Conservation (phyloP, 2,888 invertebrate species). For the Yponomeuta plumbellus region DNA sequence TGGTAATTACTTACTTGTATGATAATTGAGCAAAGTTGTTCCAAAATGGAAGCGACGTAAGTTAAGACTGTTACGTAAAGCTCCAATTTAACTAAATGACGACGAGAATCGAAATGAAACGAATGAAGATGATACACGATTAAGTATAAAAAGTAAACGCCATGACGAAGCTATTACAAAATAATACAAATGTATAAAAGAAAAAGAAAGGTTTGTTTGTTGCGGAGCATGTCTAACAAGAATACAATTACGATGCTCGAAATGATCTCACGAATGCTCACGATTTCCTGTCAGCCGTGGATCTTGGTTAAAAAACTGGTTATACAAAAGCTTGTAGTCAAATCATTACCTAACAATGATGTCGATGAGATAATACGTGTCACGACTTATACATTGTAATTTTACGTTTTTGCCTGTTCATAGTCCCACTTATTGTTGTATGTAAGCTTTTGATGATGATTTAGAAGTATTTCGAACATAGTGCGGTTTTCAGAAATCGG, state of each 20-base stretch:
- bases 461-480: not conserved
- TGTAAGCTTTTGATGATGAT: not conserved
- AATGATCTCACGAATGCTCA: not conserved
- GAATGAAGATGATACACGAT: not conserved
- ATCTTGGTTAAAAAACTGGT: conserved; percentile 6
- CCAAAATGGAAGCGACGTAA: not conserved
- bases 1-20: not conserved
- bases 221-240: not conserved
- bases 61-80: not conserved
- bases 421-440: not conserved
- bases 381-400: not conserved
- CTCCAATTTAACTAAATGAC: not conserved
- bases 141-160: not conserved
- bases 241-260: not conserved
- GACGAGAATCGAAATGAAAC: not conserved
- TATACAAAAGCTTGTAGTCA: conserved; percentile 3
- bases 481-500: not conserved
- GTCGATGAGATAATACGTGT: conserved; percentile 5
- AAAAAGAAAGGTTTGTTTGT: not conserved
- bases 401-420: not conserved
- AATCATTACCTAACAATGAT: conserved; percentile 9
- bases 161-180: not conserved
- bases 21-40: not conserved
- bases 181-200: not conserved
- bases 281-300: not conserved